Evolutionary conservation across 1,140 invertebrate genomes (phyloP), one percentile per base, ranked within the genome.

Genomic region (Babylonia areolata): DNA sequence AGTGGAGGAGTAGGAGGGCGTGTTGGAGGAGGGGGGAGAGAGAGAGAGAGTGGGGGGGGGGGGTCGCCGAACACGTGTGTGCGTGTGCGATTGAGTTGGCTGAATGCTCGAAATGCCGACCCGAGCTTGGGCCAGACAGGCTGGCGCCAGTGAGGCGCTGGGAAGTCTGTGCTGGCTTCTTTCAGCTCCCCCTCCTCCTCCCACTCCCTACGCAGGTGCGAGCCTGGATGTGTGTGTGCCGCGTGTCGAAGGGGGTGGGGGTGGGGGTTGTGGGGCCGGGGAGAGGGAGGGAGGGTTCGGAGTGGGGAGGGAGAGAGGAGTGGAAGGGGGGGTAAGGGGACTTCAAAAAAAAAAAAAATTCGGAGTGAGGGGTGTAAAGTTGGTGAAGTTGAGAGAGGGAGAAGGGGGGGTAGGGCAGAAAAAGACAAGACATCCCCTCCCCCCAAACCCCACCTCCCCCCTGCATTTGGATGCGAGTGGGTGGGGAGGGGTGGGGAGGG

Each of bases 51-150:
- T n/a, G n/a, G n/a, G n/a, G n/a, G n/a, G n/a, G n/a, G n/a, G n/a
- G n/a, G n/a, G n/a, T n/a, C n/a, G n/a, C n/a, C n/a, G 77, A 40
- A 79, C 77, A 79, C 77, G 77, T 79, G 77, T 79, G 77, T 37
- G 73, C 33, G 58, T 73, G 71, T 79, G 39, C 31, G 77, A 79
- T 79, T 79, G 77, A 79, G 77, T 46, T 79, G 40, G 28, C 42
- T 80, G 78, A 80, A 80, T 80, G n/a, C 78, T 80, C 31, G 78
- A 54, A 80, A 80, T 80, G 78, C 78, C 78, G 78, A 58, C 11
- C 40, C 15, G 31, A 42, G 78, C 78, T 9, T 31, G 9, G 46
- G 42, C n/a, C 78, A 80, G 78, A 80, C 78, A 80, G 42, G 17
- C 23, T 54, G 78, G 78, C 78, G 78, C 78, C 78, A 80, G 46